Conservation (phyloP, 2,797 vertebrate genomes). For the Antrozous pallidus region DNA sequence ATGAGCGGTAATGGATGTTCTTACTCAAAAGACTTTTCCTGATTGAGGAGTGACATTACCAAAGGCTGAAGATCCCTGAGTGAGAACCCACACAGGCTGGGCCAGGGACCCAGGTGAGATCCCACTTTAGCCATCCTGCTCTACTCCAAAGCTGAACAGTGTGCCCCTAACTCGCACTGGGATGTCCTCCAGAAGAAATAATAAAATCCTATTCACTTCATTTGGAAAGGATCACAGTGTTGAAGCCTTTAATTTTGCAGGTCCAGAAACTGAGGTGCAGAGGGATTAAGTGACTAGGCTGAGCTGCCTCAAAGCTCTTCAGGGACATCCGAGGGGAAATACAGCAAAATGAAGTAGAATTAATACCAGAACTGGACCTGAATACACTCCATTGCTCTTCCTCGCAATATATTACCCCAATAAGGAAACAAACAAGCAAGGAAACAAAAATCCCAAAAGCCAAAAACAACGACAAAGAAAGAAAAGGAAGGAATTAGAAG, state of each 20-base stretch:
- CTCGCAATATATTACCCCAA: background rate
- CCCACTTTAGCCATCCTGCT: background rate
- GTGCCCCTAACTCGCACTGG: background rate
- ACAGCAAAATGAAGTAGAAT: background rate
- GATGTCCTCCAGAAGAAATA: background rate
- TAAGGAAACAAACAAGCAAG: background rate
- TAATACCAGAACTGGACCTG: background rate
- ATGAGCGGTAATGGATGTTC: background rate
- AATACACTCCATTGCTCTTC: background rate
- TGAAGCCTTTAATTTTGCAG: slow-evolving; percentile 49
- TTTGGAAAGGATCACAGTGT: background rate
- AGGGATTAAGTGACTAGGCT: background rate
- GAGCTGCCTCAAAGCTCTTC: background rate
- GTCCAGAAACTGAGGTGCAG: background rate
- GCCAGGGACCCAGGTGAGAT: background rate
- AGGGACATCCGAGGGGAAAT: background rate
- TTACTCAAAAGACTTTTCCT: background rate
- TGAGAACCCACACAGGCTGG: background rate
- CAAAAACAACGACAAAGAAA: background rate
- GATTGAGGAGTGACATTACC: background rate
- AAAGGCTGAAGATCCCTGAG: background rate
- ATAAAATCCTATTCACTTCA: slow-evolving; percentile 37
- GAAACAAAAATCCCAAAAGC: background rate
- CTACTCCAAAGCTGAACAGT: background rate
- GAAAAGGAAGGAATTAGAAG: background rate